Evolutionary conservation across 2,797 vertebrate genomes (phyloP), one percentile per base, ranked within the genome.

Genomic region (Gobio occitaniae): DNA sequence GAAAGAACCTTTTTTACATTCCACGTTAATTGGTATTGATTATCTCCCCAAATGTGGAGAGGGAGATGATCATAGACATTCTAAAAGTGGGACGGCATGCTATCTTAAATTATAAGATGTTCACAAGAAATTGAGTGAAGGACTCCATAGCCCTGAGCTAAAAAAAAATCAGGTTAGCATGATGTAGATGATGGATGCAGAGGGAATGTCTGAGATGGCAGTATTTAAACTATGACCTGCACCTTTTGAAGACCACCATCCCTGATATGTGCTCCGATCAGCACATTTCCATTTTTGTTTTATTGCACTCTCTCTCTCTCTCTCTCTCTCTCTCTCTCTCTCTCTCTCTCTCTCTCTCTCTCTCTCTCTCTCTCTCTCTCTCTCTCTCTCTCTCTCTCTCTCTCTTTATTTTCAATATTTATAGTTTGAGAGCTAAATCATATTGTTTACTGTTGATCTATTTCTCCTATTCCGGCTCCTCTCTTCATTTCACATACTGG

Each of bases 201-300:
- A 13, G 69, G 65, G 72, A 90, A 83, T 90, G 78, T 90, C 87
- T 85, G 84, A 90, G 74, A 91, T 68, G 87, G 80, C 92, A 91
- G 93, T 95, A 92, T 94, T 93, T 89, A 84, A 86, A 85, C 84
- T 89, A 91, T 94, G 93, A 94, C 90, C 91, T 89, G 85, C 70
- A 69, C 91, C 89, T 91, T 88, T 88, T 87, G 90, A 88, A 82
- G 86, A 89, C 89, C 83, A 80, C 84, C 69, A 80, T 83, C 86
- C 32, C 50, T 72, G 82, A 90, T 94, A 90, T 95, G 56, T 69
- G 29, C n/a, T 82, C 72, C 41, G 44, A 86, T 82, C 71, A 81
- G 36, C 68, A 56, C 72, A 44, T 92, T 93, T 91, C 87, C 90
- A 92, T 52, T 19, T 74, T 38, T 25, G 25, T 21, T 32, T 6